Base-by-base conservation (phyloP, 2,888 invertebrate genomes). In the Hoplodrina ambigua region DNA sequence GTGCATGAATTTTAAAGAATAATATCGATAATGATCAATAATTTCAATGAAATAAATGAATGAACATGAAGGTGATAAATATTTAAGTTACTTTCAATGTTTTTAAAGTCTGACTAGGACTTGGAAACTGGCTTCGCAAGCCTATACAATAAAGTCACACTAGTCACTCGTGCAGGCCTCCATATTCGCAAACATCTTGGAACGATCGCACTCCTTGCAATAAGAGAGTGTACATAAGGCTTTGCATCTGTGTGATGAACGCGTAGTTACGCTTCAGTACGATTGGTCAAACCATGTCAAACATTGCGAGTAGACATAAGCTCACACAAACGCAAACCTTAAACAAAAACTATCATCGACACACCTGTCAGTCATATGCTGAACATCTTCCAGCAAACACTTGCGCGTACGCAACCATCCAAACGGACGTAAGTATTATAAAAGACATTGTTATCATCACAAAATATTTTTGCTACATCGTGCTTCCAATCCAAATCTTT, bases 341-440 rank as follows among this genome's bases (percentile, higher is more conserved):
- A 20, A 25, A 59, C 49, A 53, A 59, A 41, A n/a, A 61, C 20
- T 60, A 72, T 54, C 53, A 75, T 52, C 60, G 19, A 75, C 55
- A 74, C 33, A 66, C 46, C 17, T 46, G 20, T 30, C 70, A 69
- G 77, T 63, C 61, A 25, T 56, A 50, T 52, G 46, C n/a, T 70
- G 59, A 49, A 62, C 76, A 33, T 75, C 49, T 54, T 15, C 58
- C 69, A 61, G 30, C 56, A 76, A 17, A 55, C 15, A 56, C 52
- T n/a, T 19, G 49, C 52, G 68, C 19, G 49, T 17, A 60, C 56
- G 33, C 59, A 68, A 19, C 37, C 52, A 75, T 67, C 52, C 75
- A 63, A 59, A 30, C 11, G 68, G 75, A 68, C 52, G 69, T 80
- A 75, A 68, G 19, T 80, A 60, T 63, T 53, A 75, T 55, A 60